Conservation (phyloP, 2,888 invertebrate genomes). For the Chloromyia formosa region DNA sequence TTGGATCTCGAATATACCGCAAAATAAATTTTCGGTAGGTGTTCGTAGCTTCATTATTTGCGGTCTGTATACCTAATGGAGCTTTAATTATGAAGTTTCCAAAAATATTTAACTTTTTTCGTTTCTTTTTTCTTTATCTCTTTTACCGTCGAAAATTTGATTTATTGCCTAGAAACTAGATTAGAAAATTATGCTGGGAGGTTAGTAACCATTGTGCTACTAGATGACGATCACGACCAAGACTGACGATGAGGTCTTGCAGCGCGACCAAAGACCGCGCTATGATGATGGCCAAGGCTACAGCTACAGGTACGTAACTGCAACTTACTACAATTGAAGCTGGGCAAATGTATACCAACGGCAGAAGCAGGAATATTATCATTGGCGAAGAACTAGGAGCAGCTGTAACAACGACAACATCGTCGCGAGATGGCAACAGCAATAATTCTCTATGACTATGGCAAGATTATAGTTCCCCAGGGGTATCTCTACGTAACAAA, state of each 20-base stretch:
- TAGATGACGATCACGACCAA: background rate
- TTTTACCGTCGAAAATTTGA: too few species aligned
- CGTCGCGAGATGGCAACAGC: slow-evolving; percentile 28
- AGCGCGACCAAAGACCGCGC: slow-evolving; percentile 11
- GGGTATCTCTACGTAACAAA: slow-evolving; percentile 24
- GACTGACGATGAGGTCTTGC: slow-evolving; percentile 22
- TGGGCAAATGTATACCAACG: too few species aligned
- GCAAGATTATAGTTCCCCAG: slow-evolving; percentile 34
- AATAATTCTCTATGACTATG: slow-evolving; percentile 38
- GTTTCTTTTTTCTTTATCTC: too few species aligned
- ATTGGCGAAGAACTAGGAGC: too few species aligned
- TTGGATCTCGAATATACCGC: background rate
- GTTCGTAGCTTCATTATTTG: background rate
- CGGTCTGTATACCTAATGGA: background rate
- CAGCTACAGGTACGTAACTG: background rate
- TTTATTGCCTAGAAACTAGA: too few species aligned
- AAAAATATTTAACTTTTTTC: background rate
- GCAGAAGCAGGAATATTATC: too few species aligned
- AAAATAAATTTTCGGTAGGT: background rate
- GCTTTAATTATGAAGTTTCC: background rate
- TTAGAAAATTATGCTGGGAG: slow-evolving; percentile 16
- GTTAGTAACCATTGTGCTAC: slow-evolving; percentile 24
- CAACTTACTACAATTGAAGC: too few species aligned
- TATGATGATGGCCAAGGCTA: slow-evolving; percentile 33
- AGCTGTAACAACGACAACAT: background rate